These are phyloP conservation scores for Xylophagus ater DNA, from an alignment of 2,888 invertebrate genomes.

Conservation along the genomic window DNA sequence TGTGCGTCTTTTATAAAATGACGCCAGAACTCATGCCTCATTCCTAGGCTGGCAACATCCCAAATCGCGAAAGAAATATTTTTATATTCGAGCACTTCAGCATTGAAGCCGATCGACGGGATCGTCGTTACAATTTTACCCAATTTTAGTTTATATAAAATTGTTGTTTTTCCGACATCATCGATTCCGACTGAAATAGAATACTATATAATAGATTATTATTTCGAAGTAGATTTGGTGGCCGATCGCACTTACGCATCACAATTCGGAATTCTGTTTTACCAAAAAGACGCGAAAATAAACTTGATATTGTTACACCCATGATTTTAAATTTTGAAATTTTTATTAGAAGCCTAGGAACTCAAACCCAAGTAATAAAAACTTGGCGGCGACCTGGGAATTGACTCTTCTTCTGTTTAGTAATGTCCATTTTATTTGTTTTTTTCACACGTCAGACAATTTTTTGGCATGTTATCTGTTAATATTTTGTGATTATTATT, in stretches of 20 bases:
- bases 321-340: no score
- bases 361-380: no score
- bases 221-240: constrained; percentile 6
- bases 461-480: no score
- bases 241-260: constrained; percentile 74
- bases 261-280: constrained; percentile 97
- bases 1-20: constrained; percentile 98
- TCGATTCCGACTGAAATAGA: constrained; percentile 78
- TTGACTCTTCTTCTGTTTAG: no score
- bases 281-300: constrained; percentile 87
- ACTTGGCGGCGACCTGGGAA: no score
- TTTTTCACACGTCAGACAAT: no score
- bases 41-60: constrained; percentile 99
- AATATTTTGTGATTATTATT: no score
- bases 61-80: constrained; percentile 99
- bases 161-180: constrained; percentile 97
- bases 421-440: no score
- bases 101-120: constrained; percentile 98
- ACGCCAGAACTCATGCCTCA: constrained; percentile 95
- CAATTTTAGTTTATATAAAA: constrained; percentile 91
- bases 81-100: constrained; percentile 98
- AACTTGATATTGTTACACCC: constrained; percentile 92
- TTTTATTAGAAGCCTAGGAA: no score
- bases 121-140: constrained; percentile 98
- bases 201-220: not conserved